Base-by-base conservation (phyloP, 2,113 vertebrate genomes). In the Nicator chloris region DNA sequence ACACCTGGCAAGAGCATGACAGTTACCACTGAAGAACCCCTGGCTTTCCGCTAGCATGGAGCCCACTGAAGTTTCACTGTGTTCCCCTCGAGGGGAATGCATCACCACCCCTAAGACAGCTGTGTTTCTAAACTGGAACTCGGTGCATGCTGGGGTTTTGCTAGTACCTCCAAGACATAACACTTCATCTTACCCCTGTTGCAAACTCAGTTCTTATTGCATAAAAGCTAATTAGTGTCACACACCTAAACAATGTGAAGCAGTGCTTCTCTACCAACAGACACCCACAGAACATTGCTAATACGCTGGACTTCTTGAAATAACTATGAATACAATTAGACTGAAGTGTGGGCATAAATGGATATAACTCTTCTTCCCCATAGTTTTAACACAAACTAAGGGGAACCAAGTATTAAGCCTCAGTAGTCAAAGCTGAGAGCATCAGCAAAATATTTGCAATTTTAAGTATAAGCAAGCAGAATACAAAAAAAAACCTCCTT, bases 21-120 rank as follows among this genome's bases (percentile, higher is more conserved):
- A 19, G 28, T 15, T 26, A 33, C 16, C 15, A 7, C 1, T 13
- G n/a, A 23, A 33, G 8, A 33, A 37, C 6, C 26, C 35, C 33
- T 20, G n/a, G 4, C n/a, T 68, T 42, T 54, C 35, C 42, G 53
- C 19, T 13, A 12, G 45, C 37, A 94, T 8, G 18, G 30, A 92
- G 59, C 37, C 31, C n/a, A 24, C 15, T 5, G 13, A 60, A 72
- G 66, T 63, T 92, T 39, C 59, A 22, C 37, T 23, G 35, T 0
- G 0, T 10, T 80, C 33, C 47, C 59, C 11, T 4, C 5, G 6
- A 80, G 13, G 20, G n/a, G 20, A 76, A n/a, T 0, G 2, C 45
- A 69, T 28, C 53, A n/a, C 11, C 81, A 31, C 40, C 44, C 15
- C 0, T 22, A 8, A 53, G 8, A 42, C 2, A 72, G 30, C 30